Base-by-base conservation (phyloP, 2,888 invertebrate genomes). In the Synanthedon tipuliformis region DNA sequence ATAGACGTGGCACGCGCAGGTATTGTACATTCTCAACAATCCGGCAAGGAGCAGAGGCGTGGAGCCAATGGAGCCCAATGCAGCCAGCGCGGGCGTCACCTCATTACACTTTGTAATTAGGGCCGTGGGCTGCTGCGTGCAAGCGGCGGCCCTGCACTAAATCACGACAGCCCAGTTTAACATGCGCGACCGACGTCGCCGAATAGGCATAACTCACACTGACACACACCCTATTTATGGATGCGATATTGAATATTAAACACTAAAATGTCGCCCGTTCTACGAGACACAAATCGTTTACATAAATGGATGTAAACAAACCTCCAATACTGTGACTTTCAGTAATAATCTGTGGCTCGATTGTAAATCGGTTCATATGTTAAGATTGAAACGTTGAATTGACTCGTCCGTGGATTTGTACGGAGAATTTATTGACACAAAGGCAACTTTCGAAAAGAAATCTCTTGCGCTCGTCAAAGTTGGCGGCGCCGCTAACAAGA, bases 51-150 rank as follows among this genome's bases (percentile, higher is more conserved):
- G 64, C 61, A 63, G 64, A 64, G 67, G 68, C 70, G 71, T 71
- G 63, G 69, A 60, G 59, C 61, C 58, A 8, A 57, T 71, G 63
- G 69, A 60, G 59, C 61, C 58, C 34, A 57, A 63, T 63, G 65
- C 64, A 62, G 63, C 64, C 52, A 49, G 54, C 57, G 53, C 64
- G 58, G 64, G 64, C 65, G 67, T 62, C 63, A 64, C 68, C 75
- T 83, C 81, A 86, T 85, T 85, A 83, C 81, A 82, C 78, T 83
- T 84, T 81, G 78, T 85, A 85, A 87, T 86, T 82, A 83, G 77
- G 70, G 61, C 77, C 75, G 82, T 80, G 76, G 81, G 81, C 73
- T 68, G 77, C 65, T 71, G 50, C 55, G 55, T 69, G 72, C 69
- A 67, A 64, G 71, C 66, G 57, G 64, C 73, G 70, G 73, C 71